A percentile compares a stretch with the other conserved stretches of the same genome.
phyloP scores from a whole-genome alignment of 2,888 invertebrate genomes.

The Apeira syringaria region DNA sequence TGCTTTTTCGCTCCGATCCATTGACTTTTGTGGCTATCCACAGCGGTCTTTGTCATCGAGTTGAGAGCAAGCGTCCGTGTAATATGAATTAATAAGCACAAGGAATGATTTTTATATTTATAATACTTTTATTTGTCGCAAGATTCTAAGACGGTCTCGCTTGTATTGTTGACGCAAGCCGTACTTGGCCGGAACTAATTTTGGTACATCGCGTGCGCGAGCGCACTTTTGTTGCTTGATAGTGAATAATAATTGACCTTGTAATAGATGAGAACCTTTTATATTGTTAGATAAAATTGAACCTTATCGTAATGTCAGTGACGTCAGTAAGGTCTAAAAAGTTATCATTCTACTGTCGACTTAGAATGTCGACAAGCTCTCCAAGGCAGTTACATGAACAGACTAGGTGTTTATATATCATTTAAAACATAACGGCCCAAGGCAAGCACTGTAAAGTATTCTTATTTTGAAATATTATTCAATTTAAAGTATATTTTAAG shows the following conservation, averaged over 20 bases:
- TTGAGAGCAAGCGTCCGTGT: conserved; percentile 79
- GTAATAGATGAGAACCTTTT: conserved; percentile 1
- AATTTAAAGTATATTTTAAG: no score
- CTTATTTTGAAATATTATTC: no score
- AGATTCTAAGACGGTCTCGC: conserved; percentile 50
- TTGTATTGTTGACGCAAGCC: conserved; percentile 50
- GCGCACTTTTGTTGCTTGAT: conserved; percentile 13
- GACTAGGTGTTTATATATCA: no score
- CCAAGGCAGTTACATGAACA: no score
- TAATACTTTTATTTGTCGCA: conserved; percentile 72
- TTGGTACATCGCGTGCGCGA: conserved; percentile 68
- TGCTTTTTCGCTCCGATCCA: conserved; percentile 74
- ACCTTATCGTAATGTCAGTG: no score
- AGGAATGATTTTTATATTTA: conserved; percentile 58
- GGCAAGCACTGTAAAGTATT: no score
- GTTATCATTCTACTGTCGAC: no score
- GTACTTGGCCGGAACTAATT: conserved; percentile 74
- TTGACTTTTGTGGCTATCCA: conserved; percentile 75
- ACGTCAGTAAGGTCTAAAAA: no score
- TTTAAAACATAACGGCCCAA: no score
- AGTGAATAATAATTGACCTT: conserved; percentile 26
- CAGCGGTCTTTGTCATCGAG: conserved; percentile 72
- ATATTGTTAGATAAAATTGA: no score
- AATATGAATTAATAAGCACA: conserved; percentile 84
- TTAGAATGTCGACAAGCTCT: no score